These are phyloP conservation scores for Pelagia noctiluca DNA, from an alignment of 30 jellyfish, hydroid and myxozoan species.

Conservation along the genomic window DNA sequence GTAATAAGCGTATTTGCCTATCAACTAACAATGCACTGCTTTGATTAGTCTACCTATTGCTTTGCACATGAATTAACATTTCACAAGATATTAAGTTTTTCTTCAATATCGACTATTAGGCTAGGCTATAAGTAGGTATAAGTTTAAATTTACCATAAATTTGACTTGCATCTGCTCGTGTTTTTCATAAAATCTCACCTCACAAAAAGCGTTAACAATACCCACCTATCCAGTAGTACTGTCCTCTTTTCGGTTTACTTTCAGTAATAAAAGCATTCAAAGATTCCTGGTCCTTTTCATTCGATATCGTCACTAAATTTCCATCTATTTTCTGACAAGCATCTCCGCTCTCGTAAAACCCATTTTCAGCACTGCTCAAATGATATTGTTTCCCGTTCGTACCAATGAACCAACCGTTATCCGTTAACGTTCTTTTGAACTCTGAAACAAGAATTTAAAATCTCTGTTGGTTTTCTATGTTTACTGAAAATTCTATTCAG, in stretches of 20 bases:
- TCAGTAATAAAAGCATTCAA: slow-evolving; percentile 31
- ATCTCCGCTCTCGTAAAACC: slow-evolving; percentile 68
- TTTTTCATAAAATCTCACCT: too few relatives aligned
- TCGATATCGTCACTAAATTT: slow-evolving; percentile 30
- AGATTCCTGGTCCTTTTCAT: slow-evolving; percentile 57
- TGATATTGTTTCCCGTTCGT: slow-evolving; percentile 46
- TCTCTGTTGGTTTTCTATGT: too few relatives aligned
- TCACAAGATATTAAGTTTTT: too few relatives aligned
- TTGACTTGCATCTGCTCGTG: too few relatives aligned
- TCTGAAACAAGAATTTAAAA: neutral
- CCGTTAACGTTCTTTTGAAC: neutral
- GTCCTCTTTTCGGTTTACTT: slow-evolving; percentile 25
- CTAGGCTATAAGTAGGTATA: too few relatives aligned
- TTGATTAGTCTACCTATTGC: too few relatives aligned
- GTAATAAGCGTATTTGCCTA: too few relatives aligned
- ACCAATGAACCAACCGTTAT: slow-evolving; percentile 11
- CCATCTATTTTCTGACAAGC: slow-evolving; percentile 43
- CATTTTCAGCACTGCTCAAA: slow-evolving; percentile 7
- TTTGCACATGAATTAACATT: too few relatives aligned
- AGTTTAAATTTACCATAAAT: too few relatives aligned
- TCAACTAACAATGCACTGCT: too few relatives aligned
- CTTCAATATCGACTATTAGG: too few relatives aligned
- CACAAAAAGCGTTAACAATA: neutral
- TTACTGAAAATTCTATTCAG: too few relatives aligned
- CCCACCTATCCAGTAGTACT: slow-evolving; percentile 58